Base-by-base conservation (phyloP, 1,140 invertebrate species). In the Xylocopa sonorina region DNA sequence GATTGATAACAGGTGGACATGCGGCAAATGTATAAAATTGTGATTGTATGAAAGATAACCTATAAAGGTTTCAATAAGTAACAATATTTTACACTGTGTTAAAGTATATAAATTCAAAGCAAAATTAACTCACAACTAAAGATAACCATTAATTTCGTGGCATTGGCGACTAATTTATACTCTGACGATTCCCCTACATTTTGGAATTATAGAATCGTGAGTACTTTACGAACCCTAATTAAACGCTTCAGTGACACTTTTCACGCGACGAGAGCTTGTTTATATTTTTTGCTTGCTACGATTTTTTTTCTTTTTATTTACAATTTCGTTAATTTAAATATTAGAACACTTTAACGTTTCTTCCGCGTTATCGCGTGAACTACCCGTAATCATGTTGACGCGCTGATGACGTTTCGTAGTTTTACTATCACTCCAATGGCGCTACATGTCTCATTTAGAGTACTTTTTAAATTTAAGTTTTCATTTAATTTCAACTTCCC, bases 321-420 rank as follows among this genome's bases (percentile, higher is more conserved):
- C 7, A 43, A 2, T 21, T 29, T 57, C 48, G 32, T 1, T 27
- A 48, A 64, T 48, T 50, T 27, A 51, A 69, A 32, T 43, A 1
- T 32, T 27, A 48, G n/a, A 78, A 34, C 21, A 53, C 21, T 69
- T 74, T 29, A 82, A 78, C 50, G 32, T 82, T 79, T 76, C 18
- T 51, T 41, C 64, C 51, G 41, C 48, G 58, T 84, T 82, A 82
- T 72, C 80, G 64, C 79, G 43, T 72, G 55, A 73, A 80, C 43
- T 66, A 62, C 48, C 41, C 51, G 66, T 43, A 71, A 79, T 78
- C 81, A 85, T 80, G 73, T 85, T 83, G 73, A 74, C 83, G 55
- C 75, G 41, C 72, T 57, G 77, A 80, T 80, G 83, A 85, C 83
- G 68, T 78, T 66, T 41, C 14, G 50, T 82, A 79, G 62, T 82